Evolutionary conservation across 2,113 vertebrate species (phyloP).

Genomic region (Neotragus moschatus): DNA sequence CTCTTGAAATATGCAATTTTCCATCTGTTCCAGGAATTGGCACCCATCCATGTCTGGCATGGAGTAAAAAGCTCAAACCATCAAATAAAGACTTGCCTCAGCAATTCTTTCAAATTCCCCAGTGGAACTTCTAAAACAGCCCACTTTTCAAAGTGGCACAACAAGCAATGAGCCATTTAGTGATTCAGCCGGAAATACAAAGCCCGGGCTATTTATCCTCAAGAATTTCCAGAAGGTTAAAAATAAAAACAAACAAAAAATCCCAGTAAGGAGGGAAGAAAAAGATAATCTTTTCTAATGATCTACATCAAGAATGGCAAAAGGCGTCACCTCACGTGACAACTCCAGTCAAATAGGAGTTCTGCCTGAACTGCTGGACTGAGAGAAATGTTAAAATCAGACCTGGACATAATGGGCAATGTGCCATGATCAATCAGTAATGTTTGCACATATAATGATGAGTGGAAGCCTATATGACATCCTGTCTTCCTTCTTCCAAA

Average conservation of each 20-base stretch:
- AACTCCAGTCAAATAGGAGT: neutral
- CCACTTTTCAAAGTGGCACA: conserved; percentile 32
- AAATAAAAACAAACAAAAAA: neutral
- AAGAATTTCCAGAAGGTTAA: neutral
- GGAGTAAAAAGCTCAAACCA: neutral
- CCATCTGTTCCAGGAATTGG: conserved; percentile 13
- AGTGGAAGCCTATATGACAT: neutral
- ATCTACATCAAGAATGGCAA: neutral
- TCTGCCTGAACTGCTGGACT: neutral
- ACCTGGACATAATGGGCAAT: neutral
- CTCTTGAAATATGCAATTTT: conserved; percentile 11
- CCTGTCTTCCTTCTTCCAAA: neutral
- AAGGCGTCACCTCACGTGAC: neutral
- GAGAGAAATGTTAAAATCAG: neutral
- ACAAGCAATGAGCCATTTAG: neutral
- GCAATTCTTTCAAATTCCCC: conserved; percentile 16
- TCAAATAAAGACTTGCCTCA: conserved; percentile 38
- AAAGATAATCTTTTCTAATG: neutral
- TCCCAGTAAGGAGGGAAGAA: neutral
- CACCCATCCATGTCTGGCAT: neutral
- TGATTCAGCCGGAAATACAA: neutral
- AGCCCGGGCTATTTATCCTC: neutral
- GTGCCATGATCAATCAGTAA: neutral
- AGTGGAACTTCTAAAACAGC: neutral
- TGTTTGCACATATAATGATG: neutral